A percentile compares a stretch with the other conserved stretches of the same genome.
Conservation (phyloP, 2,797 vertebrate species). For the Leuciscus waleckii region DNA sequence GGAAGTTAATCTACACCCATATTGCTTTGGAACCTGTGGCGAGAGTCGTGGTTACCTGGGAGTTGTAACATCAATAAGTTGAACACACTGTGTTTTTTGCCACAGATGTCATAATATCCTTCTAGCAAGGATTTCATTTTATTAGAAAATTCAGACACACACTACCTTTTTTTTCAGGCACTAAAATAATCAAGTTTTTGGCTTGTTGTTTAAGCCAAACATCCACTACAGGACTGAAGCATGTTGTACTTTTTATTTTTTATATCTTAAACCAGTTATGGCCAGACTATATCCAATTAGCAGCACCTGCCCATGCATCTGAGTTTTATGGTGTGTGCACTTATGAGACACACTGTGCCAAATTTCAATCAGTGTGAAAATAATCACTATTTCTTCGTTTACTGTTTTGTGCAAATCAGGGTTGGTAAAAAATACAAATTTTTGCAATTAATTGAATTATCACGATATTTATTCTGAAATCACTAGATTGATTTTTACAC, state of each 20-base stretch:
- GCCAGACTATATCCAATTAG: neutral
- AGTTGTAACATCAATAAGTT: neutral
- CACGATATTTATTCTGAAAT: neutral
- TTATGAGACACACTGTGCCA: neutral
- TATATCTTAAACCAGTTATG: neutral
- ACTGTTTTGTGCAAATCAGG: neutral
- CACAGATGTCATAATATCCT: conserved; percentile 12
- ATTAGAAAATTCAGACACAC: neutral
- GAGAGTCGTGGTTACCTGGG: neutral
- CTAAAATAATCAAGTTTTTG: neutral
- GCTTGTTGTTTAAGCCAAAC: neutral
- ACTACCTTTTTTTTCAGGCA: neutral
- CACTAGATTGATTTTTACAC: neutral
- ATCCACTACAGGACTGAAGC: neutral
- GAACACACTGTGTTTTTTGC: conserved; percentile 4
- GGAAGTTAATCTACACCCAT: conserved; percentile 33
- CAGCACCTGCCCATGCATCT: neutral
- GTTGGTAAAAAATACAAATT: neutral
- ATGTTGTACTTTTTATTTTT: neutral
- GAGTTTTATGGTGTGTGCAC: neutral
- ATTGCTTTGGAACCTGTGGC: conserved; percentile 14
- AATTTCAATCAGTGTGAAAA: neutral
- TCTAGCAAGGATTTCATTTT: neutral
- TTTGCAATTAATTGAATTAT: neutral
- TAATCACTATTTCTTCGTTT: neutral